Evolutionary conservation across 2,797 vertebrate genomes (phyloP), one percentile per base, ranked within the genome.

Genomic region (Gila robusta): DNA sequence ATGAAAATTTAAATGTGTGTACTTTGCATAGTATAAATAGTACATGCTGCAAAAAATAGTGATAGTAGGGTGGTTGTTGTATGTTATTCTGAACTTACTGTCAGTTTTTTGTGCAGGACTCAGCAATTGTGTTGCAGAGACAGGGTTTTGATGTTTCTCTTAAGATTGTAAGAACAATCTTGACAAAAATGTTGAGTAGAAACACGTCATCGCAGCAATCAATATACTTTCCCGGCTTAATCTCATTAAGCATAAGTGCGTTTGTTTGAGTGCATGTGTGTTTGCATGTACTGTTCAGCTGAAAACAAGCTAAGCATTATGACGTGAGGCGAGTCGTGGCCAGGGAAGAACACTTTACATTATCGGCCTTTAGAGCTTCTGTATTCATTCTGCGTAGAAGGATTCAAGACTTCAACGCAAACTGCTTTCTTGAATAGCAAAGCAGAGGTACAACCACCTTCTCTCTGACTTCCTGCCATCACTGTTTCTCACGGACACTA

Each of bases 241-340:
- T 44, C 41, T 5, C 28, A 49, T 87, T 82, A 59, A 6, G 9
- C 35, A 16, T 11, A 41, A 47, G 17, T 82, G 78, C n/a, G 21
- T n/a, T 14, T 64, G 81, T 87, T 71, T 84, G 52, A 67, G 74
- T 79, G 71, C 16, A 11, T 82, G 59, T 82, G 70, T 5, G 44
- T 81, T 19, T 49, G 67, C 16, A 1, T 66, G 32, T 73, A 67
- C 23, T 6, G 4, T 76, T 74, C 11, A 3, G 1, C 71, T 66
- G 62, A 66, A 83, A 52, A 79, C 28, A 71, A 79, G 11, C 28
- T 19, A 21, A 52, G 56, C 28, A 1, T 64, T 47, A 47, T 83
- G 54, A 74, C n/a, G 35, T n/a, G 19, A 37, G 56, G 23, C 1
- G 76, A 80, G 76, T 64, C 32, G 62, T 83, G 77, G 76, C 49